phyloP scores from a whole-genome alignment of 1,140 invertebrate species.

The Papilio polyxenes region DNA sequence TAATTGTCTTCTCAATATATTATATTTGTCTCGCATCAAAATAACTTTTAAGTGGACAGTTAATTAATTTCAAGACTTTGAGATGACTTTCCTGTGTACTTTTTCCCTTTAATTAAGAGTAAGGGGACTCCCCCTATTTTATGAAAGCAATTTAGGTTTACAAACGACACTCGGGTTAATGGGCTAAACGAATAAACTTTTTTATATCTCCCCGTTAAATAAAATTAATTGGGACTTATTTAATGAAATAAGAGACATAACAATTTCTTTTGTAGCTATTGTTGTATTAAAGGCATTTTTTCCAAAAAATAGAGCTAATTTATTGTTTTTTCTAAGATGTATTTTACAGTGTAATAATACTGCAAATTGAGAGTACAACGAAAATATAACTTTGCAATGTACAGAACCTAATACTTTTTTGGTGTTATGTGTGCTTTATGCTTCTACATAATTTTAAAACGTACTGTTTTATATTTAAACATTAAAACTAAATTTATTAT shows the following conservation, averaged over 20 bases:
- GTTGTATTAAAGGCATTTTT: background rate
- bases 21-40: too few species aligned
- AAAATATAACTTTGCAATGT: background rate
- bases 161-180: constrained; percentile 38
- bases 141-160: constrained; percentile 35
- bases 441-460: too few species aligned
- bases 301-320: background rate
- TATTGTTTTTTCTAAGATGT: background rate
- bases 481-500: too few species aligned
- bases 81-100: background rate
- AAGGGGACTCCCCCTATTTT: constrained; percentile 27
- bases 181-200: constrained; percentile 39
- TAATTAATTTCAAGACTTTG: constrained; percentile 13
- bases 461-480: too few species aligned
- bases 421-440: background rate
- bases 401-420: background rate
- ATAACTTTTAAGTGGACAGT: too few species aligned
- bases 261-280: background rate
- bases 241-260: constrained; percentile 19
- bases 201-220: constrained; percentile 28
- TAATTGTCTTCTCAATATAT: too few species aligned
- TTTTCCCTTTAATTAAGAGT: constrained; percentile 32
- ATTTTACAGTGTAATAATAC: background rate
- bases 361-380: too few species aligned
- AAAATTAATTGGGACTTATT: constrained; percentile 30